Base-by-base conservation (phyloP, 1,140 invertebrate species). In the Neodiprion fabricii region DNA sequence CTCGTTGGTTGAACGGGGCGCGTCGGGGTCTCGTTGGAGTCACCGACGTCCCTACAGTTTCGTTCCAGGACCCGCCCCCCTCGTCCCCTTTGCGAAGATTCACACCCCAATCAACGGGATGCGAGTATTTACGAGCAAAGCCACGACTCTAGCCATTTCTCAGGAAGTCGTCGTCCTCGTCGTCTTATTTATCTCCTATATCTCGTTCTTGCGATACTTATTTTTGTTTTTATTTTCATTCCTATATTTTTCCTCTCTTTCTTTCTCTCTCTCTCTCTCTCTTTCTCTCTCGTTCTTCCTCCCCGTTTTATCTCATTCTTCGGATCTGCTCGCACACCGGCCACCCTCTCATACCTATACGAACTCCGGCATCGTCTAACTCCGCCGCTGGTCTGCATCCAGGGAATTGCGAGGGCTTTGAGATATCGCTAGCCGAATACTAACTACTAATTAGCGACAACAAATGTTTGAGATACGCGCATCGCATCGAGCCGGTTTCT, bases 141-240 rank as follows among this genome's bases (percentile, higher is more conserved):
- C 76, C 80, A 80, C 71, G 79, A 79, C 81, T 81, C 79, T 75
- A 71, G 78, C 80, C 77, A 79, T 83, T 81, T 81, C 80, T 83
- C 82, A 80, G 74, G 73, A 61, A 77, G 68, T 50, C n/a, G 28
- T 61, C 53, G 53, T 61, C 9, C 5, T 61, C 28, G 28, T 40
- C 28, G 1, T 40, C 9, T 12, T 61, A 12, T 12, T 17, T 17
- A 7, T 61, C 53, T 61, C n/a, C 53, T 61, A 11, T 61, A 61
- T 61, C 53, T 14, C 11, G 28, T 40, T 17, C 53, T 17, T 17
- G 53, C 11, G 53, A 12, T 61, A 61, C 11, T 17, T 61, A 17
- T 17, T 61, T 12, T 40, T 40, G 28, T 40, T 40, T 40, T 40
- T 40, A 40, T 40, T 40, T 17, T 61, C 53, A 61, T 61, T 9